These are phyloP conservation scores for Anoncus sp. DNA, from an alignment of 2,888 invertebrate genomes.

Conservation along the genomic window DNA sequence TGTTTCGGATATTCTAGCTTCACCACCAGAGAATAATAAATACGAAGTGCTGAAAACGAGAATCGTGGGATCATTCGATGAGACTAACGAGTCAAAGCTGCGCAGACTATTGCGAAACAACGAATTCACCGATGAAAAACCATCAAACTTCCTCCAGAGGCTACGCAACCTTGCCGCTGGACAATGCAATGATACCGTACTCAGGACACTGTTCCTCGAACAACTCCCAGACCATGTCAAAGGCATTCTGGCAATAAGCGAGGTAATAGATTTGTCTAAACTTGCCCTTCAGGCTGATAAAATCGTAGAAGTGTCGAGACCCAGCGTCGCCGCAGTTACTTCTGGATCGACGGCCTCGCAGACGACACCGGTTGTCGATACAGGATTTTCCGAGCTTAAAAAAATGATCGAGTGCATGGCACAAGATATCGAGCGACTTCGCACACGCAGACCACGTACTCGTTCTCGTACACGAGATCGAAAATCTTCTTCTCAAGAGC, in stretches of 20 bases:
- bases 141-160: slow-evolving; percentile 57
- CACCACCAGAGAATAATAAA: slow-evolving; percentile 39
- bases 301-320: too few relatives aligned
- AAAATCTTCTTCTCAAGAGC: neutral
- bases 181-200: slow-evolving; percentile 46
- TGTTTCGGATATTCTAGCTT: slow-evolving; percentile 58
- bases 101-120: slow-evolving; percentile 50
- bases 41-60: slow-evolving; percentile 54
- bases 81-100: slow-evolving; percentile 44
- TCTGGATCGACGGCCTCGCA: too few relatives aligned
- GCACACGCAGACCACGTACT: neutral
- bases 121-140: slow-evolving; percentile 60
- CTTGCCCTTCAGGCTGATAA: slow-evolving; percentile 31
- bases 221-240: slow-evolving; percentile 30
- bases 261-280: slow-evolving; percentile 1
- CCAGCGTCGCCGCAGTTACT: too few relatives aligned
- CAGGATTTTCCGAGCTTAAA: too few relatives aligned
- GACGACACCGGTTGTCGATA: too few relatives aligned
- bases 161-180: slow-evolving; percentile 47
- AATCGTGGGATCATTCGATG: slow-evolving; percentile 53
- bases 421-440: too few relatives aligned
- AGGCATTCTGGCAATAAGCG: slow-evolving; percentile 29
- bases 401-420: too few relatives aligned
- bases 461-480: neutral
- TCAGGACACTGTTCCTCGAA: slow-evolving; percentile 55